phyloP scores from a whole-genome alignment of 2,888 invertebrate genomes.

The Eurois occulta region DNA sequence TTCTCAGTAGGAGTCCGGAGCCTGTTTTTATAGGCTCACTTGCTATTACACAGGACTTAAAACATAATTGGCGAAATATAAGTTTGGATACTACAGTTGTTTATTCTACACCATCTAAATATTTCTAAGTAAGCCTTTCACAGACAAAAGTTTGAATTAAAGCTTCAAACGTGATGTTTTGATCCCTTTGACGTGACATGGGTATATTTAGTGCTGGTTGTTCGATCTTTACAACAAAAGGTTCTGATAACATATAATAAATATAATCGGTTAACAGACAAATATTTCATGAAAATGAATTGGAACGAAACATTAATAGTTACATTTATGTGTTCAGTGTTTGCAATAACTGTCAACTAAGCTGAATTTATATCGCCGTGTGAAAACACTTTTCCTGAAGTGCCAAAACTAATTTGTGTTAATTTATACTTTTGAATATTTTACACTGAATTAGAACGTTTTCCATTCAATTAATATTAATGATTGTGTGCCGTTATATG shows the following conservation, averaged over 20 bases:
- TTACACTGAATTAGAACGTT: not conserved
- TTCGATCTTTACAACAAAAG: constrained; percentile 9
- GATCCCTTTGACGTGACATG: constrained; percentile 25
- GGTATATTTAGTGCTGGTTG: constrained; percentile 6
- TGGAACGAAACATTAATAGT: constrained; percentile 20
- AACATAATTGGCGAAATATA: not conserved
- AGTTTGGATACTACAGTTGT: not conserved
- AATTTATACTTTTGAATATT: constrained; percentile 29
- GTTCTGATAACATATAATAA: not conserved
- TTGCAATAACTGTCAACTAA: constrained; percentile 58
- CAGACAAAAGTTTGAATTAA: not conserved
- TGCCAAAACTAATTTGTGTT: constrained; percentile 30
- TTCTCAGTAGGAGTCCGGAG: not conserved
- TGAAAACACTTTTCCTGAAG: constrained; percentile 43
- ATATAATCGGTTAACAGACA: not conserved
- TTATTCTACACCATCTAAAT: not conserved
- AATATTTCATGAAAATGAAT: constrained; percentile 41
- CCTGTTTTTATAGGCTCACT: not conserved
- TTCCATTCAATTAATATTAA: not conserved
- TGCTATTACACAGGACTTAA: not conserved
- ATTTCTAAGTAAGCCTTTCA: not conserved
- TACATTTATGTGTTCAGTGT: constrained; percentile 36
- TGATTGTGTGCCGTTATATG: not conserved
- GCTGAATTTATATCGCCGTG: constrained; percentile 50
- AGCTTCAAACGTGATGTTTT: constrained; percentile 11